Evolutionary conservation across 2,113 vertebrate species (phyloP), one percentile per base, ranked within the genome.

Genomic region (Archilochus colubris): DNA sequence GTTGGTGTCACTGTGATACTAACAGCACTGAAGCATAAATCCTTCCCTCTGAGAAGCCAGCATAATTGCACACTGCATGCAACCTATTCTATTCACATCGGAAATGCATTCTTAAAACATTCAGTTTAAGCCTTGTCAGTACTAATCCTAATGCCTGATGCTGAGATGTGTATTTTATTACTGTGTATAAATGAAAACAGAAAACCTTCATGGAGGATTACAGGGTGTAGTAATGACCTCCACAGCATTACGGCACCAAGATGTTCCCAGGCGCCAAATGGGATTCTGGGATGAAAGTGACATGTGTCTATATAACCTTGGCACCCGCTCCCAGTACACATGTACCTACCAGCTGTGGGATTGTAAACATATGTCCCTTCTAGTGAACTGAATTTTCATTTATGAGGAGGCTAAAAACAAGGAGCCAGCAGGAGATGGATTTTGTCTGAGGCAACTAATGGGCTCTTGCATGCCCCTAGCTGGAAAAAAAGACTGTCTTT

Each of bases 91-190:
- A 57, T 75, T 91, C 80, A 76, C 94, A 97, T 86, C 3, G 12
- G 84, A 97, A 97, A 95, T 57, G 86, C 96, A 95, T 96, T 92
- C 94, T 92, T 91, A 90, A 89, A 97, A 94, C 94, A 93, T 97
- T 91, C 84, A 88, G 91, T 58, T 70, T 96, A 97, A 98, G 96
- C 94, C 87, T 96, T 96, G 96, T 90, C 96, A 92, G 89, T 95
- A 86, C 95, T 98, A 97, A 98, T 98, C 97, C 97, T 95, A 94
- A 97, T 92, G 96, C 96, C 86, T 96, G 97, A 97, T 97, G 97
- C 97, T 80, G 95, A 96, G 96, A 97, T 97, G 97, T 96, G 96
- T 94, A 64, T 95, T 97, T 91, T 95, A 94, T 97, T 96, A 93
- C 94, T 95, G 88, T 92, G 93, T 74, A 72, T 91, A 96, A 96